phyloP scores from a whole-genome alignment of 1,140 invertebrate species.

The Caenorhabditis remanei region DNA sequence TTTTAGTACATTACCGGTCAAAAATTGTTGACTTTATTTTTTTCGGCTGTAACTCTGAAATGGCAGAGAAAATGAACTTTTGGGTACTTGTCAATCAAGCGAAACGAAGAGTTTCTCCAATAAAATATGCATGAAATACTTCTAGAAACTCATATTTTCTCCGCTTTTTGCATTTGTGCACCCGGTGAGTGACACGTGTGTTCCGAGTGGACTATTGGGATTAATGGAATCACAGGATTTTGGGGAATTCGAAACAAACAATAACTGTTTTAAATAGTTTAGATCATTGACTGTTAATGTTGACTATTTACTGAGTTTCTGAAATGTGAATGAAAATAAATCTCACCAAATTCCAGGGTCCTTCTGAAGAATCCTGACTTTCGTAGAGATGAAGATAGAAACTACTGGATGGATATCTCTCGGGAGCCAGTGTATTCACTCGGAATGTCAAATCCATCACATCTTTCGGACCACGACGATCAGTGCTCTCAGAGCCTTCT shows the following conservation, averaged over 20 bases:
- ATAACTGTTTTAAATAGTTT: too few relatives aligned
- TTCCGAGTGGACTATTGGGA: background rate
- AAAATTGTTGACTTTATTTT: too few relatives aligned
- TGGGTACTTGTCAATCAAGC: background rate
- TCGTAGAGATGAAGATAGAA: slow-evolving; percentile 71
- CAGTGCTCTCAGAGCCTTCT: slow-evolving; percentile 57
- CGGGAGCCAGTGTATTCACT: slow-evolving; percentile 37
- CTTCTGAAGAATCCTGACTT: slow-evolving; percentile 69
- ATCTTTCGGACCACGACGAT: slow-evolving; percentile 67
- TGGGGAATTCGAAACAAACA: too few relatives aligned
- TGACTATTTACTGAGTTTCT: too few relatives aligned
- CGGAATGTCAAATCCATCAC: slow-evolving; percentile 41
- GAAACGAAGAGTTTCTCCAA: background rate
- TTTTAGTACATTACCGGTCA: too few relatives aligned
- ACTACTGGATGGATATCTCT: slow-evolving; percentile 59
- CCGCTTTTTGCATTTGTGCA: background rate
- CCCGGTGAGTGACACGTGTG: background rate
- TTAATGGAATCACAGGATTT: background rate
- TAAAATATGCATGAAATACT: slow-evolving; percentile 7
- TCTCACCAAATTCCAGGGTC: slow-evolving; percentile 71
- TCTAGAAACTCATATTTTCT: background rate
- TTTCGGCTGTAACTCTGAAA: too few relatives aligned
- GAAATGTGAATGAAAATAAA: too few relatives aligned
- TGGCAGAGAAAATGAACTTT: slow-evolving; percentile 10
- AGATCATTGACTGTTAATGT: too few relatives aligned